phyloP scores from a whole-genome alignment of 2,797 vertebrate species.

The Serranus cabrilla region DNA sequence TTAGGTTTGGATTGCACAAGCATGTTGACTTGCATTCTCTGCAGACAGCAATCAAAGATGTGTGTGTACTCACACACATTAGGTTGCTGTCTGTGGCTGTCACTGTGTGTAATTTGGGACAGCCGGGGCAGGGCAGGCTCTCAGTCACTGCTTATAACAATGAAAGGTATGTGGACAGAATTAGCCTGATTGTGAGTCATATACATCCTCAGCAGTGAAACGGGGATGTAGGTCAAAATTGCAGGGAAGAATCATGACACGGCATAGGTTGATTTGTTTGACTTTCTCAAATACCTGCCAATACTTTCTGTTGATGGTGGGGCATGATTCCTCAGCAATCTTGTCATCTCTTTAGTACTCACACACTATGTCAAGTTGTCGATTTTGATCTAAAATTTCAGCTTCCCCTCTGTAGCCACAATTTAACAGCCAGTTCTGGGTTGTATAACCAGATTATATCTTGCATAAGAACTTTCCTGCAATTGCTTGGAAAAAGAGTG shows the following conservation, averaged over 20 bases:
- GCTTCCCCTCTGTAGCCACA: conserved; percentile 21
- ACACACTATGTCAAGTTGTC: conserved; percentile 8
- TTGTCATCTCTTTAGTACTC: conserved; percentile 11
- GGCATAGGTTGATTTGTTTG: conserved; percentile 19
- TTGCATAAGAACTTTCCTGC: conserved; percentile 64
- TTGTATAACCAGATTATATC: conserved; percentile 74
- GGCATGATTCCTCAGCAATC: neutral
- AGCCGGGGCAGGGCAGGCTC: conserved; percentile 19
- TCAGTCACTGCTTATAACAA: conserved; percentile 35
- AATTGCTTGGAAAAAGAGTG: conserved; percentile 31
- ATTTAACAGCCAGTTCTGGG: conserved; percentile 38
- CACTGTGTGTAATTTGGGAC: conserved; percentile 38
- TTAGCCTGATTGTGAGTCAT: conserved; percentile 47
- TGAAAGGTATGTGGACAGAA: conserved; percentile 42
- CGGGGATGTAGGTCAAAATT: conserved; percentile 26
- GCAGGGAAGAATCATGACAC: conserved; percentile 18
- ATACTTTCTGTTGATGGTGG: neutral
- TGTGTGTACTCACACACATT: conserved; percentile 17
- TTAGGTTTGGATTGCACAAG: conserved; percentile 14
- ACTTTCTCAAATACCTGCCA: conserved; percentile 19
- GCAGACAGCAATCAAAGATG: conserved; percentile 18
- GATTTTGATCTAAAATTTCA: conserved; percentile 41
- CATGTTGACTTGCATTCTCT: conserved; percentile 7
- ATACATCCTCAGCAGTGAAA: conserved; percentile 18
- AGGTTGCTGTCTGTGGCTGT: conserved; percentile 17